Base-by-base conservation (phyloP, 2,888 invertebrate genomes). In the Polyommatus icarus region DNA sequence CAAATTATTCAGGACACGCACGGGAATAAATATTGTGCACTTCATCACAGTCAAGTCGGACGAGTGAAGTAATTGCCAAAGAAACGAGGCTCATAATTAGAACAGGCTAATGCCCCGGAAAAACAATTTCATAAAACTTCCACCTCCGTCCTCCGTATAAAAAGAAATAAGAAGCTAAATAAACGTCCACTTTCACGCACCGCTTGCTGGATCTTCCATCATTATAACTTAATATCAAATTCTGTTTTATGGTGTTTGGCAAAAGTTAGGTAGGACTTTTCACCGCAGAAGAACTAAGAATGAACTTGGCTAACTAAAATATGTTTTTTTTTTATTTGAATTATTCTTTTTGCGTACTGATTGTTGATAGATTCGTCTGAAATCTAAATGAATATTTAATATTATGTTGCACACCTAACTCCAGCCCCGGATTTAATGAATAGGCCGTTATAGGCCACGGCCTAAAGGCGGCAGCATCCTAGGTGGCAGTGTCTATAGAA, bases 41-140 rank as follows among this genome's bases (percentile, higher is more conserved):
- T 93, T 92, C 91, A 88, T 93, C 92, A 92, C 89, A 89, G 91
- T 89, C 90, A 89, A 88, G 89, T 86, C 88, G 89, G 87, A 90
- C 84, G 90, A 89, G 91, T 90, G 90, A 86, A 88, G 87, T 89
- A 92, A 92, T 93, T 90, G 92, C 88, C 87, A 86, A 88, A 87
- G 88, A 87, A 88, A 86, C 85, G 86, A 84, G 83, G 79, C 82
- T 86, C 89, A 90, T 93, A 93, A 94, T 94, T 93, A 94, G 91
- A 91, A 86, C 87, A 82, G 90, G 89, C 88, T 92, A 93, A 93
- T 92, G 92, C 93, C 84, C 86, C 88, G 90, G 91, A 93, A 94
- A 94, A 92, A 92, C 92, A 93, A 93, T 93, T 93, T 93, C 90
- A 92, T 93, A 93, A 92, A 92, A 93, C 89, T 91, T 92, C 90